Base-by-base conservation (phyloP, 1,140 invertebrate species). In the Drosophila pectinifera region DNA sequence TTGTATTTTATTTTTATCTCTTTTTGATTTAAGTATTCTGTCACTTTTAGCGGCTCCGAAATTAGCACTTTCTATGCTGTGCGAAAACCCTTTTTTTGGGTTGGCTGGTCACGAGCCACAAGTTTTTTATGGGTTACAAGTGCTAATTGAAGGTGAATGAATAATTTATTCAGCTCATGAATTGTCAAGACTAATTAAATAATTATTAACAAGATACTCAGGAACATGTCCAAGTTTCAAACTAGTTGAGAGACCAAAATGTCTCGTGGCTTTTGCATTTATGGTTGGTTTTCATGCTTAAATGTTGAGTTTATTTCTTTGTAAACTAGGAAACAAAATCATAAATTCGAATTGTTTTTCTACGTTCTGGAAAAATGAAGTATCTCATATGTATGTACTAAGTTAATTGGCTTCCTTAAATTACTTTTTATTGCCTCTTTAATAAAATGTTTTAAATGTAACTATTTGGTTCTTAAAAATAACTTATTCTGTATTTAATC, bases 121-220 rank as follows among this genome's bases (percentile, higher is more conserved):
- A 38, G 28, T 24, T 38, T 78, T 42, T 73, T 59, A 26, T 56
- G 46, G 39, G 43, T 72, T 76, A 61, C 62, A 74, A 51, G 74
- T 83, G 79, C 18, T 83, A 82, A 82, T 81, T 80, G 34, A 31
- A 36, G 18, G 59, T 36, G 14, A 51, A 73, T 74, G 34, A 43
- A 16, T 34, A 38, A 51, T 34, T 63, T 39, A 46, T 70, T 56
- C 34, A 20, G 10, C 22, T 28, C 26, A 24, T 24, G 20, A 59
- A 34, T 41, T 73, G 22, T 24, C 24, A 46, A 26, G 24, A 51
- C 22, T 69, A 70, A 56, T 70, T 48, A 56, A 56, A 56, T 56
- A 38, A 46, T 45, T 16, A 28, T 46, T 56, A 70, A 41, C 41
- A 18, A 46, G 49, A 16, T 46, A 22, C 8, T 41, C 63, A 24